Conservation (phyloP, 2,113 vertebrate genomes). For the Azemiops feae region DNA sequence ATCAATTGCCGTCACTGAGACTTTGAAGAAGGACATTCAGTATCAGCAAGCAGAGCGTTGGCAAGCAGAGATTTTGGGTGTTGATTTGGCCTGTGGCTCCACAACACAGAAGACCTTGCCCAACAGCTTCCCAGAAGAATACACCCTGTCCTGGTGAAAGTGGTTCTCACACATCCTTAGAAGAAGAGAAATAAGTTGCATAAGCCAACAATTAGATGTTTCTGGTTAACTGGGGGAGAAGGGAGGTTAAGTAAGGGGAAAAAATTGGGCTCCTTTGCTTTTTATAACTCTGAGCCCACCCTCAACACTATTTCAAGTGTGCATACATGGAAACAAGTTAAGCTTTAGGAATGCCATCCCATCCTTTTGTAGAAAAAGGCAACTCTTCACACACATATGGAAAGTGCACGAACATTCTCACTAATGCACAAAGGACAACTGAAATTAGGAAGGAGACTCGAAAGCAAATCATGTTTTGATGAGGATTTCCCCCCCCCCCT, state of each 20-base stretch:
- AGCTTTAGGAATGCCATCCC: not conserved
- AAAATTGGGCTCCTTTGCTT: not conserved
- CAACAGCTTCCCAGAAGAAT: conserved; percentile 5
- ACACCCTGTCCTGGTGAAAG: not conserved
- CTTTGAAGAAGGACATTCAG: not conserved
- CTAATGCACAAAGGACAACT: not conserved
- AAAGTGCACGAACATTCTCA: not conserved
- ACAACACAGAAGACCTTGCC: not conserved
- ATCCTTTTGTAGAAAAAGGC: not conserved
- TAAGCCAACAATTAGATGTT: not conserved
- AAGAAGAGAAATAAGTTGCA: not conserved
- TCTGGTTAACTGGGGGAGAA: not conserved
- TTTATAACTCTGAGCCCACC: not conserved
- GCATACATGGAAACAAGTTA: not conserved
- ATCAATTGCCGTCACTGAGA: not conserved
- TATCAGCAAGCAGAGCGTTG: not conserved
- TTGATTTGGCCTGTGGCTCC: not conserved
- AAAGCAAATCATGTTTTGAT: not conserved
- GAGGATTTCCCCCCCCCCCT: not conserved
- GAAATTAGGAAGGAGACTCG: not conserved
- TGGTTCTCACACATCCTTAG: not conserved
- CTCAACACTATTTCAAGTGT: not conserved
- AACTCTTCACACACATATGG: too few species aligned
- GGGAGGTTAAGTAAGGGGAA: too few species aligned
- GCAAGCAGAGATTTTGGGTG: not conserved